Base-by-base conservation (phyloP, 92 coral and sea anemone genomes). In the Blastomussa wellsi region DNA sequence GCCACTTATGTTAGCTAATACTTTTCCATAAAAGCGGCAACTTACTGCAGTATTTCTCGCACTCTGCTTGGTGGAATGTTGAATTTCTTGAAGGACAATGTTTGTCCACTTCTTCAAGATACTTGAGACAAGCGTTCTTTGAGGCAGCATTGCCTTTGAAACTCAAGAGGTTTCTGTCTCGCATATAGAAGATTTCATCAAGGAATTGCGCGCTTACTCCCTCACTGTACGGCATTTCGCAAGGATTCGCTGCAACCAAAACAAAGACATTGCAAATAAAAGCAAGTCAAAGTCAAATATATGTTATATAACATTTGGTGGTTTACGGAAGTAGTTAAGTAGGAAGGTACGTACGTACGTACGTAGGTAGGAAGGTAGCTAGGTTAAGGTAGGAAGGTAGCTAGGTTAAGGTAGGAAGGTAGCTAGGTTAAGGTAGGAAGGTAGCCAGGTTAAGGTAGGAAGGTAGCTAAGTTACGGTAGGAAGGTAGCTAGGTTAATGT, bases 11-110 rank as follows among this genome's bases (percentile, higher is more conserved):
- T n/a, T n/a, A n/a, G n/a, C n/a, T n/a, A n/a, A n/a, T n/a, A n/a
- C n/a, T n/a, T 44, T 44, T 44, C 49, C 49, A 44, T 3, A 44
- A 0, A 10, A 44, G 12, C 11, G 12, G 49, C 11, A n/a, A 87
- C 98, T 92, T 94, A 95, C 98, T 52, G 81, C 98, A 95, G 82
- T 90, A 87, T 67, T 69, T 69, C 32, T 92, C 94, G 87, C 98
- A 95, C 73, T 90, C 91, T 26, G 64, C 81, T 72, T 88, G 79
- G 15, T 60, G 68, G 47, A 84, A 79, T 3, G 91, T 88, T 35
- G 91, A 47, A 26, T 80, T 84, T n/a, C 49, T 82, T 0, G 76
- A 68, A 42, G 9, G 53, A 78, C 98, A 95, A 36, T 82, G 76
- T 0, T 55, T 36, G 17, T 80, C 77, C 41, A 92, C 86, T 12